Percentiles rank a stretch among this genome's conserved stretches.
These are phyloP conservation scores for Rhinogobio ventralis DNA, from an alignment of 2,797 vertebrate species.

Conservation along the genomic window DNA sequence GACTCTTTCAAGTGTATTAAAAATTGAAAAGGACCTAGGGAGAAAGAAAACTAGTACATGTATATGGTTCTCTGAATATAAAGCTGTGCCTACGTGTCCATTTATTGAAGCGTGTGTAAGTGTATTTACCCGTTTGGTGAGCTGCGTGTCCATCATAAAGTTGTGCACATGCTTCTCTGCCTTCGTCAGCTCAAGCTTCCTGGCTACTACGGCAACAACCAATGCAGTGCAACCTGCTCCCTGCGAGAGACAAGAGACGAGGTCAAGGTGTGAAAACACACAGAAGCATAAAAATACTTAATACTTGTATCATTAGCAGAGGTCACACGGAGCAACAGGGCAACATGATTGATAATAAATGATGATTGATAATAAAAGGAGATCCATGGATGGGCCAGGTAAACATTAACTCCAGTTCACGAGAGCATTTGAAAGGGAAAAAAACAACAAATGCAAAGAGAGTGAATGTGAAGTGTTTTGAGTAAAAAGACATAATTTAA, in stretches of 20 bases:
- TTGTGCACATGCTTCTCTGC: conserved; percentile 98
- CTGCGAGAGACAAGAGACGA: conserved; percentile 72
- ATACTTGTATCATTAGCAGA: conserved; percentile 65
- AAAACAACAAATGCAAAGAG: neutral
- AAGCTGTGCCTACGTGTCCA: conserved; percentile 1
- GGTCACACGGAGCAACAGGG: neutral
- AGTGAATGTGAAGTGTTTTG: neutral
- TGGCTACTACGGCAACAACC: conserved; percentile 97
- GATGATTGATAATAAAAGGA: conserved; percentile 2
- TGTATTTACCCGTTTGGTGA: conserved; percentile 93
- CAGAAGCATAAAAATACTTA: conserved; percentile 65
- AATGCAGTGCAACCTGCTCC: conserved; percentile 93
- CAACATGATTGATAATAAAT: neutral
- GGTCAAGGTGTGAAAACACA: conserved; percentile 20
- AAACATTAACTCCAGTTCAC: conserved; percentile 16
- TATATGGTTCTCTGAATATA: conserved; percentile 16
- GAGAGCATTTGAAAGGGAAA: neutral
- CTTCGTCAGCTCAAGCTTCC: conserved; percentile 98
- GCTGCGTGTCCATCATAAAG: conserved; percentile 99
- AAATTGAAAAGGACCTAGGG: conserved; percentile 75
- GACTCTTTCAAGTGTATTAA: conserved; percentile 81
- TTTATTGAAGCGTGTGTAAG: conserved; percentile 58
- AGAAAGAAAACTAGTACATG: conserved; percentile 32
- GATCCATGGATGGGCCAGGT: neutral
- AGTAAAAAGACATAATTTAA: neutral